A percentile compares a stretch with the other conserved stretches of the same genome.
Evolutionary conservation across 1,140 invertebrate genomes (phyloP).

Genomic region (Orchesella cincta): DNA sequence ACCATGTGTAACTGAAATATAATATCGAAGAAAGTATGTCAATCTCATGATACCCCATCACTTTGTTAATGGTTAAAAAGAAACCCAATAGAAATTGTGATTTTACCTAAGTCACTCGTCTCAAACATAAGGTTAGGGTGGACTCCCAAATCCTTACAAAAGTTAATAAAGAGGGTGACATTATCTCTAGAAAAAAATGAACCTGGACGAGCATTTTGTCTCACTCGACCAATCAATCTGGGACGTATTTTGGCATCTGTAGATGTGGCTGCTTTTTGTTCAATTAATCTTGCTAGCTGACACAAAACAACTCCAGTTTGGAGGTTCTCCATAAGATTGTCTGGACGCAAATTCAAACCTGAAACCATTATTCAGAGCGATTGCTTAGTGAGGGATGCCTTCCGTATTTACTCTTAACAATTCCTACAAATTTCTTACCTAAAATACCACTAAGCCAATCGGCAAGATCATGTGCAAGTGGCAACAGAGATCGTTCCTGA

Average conservation of each 20-base stretch:
- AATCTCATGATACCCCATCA: not conserved
- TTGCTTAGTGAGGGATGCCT: not conserved
- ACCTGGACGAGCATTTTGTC: conserved; percentile 39
- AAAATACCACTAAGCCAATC: conserved; percentile 84
- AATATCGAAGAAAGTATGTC: conserved; percentile 5
- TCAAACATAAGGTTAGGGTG: conserved; percentile 88
- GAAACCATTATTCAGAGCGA: too few relatives aligned
- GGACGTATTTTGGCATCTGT: conserved; percentile 58
- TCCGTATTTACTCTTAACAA: conserved; percentile 5
- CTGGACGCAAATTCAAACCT: conserved; percentile 73
- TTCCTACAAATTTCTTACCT: conserved; percentile 63
- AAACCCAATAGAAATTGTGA: not conserved
- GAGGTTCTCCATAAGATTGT: conserved; percentile 75
- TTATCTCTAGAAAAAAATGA: conserved; percentile 92
- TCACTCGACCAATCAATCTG: conserved; percentile 39
- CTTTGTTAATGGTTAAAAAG: not conserved
- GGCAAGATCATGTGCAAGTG: conserved; percentile 79
- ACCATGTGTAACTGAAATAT: conserved; percentile 69
- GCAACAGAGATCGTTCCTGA: conserved; percentile 75
- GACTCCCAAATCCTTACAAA: conserved; percentile 81
- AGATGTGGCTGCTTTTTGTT: conserved; percentile 67
- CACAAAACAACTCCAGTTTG: conserved; percentile 80
- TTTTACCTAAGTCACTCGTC: conserved; percentile 82
- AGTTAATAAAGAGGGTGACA: conserved; percentile 89
- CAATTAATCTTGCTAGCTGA: conserved; percentile 73